Percentiles rank a stretch among this genome's conserved stretches.
Evolutionary conservation across 2,888 invertebrate species (phyloP).

Genomic region (Hyposoter didymator): DNA sequence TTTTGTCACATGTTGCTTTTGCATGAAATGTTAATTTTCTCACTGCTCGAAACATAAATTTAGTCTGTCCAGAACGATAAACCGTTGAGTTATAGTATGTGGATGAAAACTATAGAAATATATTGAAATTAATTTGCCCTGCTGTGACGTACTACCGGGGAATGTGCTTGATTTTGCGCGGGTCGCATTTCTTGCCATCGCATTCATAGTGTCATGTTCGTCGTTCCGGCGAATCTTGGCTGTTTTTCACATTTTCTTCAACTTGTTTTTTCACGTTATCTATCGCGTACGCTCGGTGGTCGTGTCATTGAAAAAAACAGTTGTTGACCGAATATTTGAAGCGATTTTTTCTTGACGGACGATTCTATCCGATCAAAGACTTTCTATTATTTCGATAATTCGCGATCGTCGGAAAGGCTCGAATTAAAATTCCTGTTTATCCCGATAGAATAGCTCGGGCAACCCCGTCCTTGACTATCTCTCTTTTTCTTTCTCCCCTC

Average conservation of each 20-base stretch:
- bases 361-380: background rate
- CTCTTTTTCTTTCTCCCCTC: conserved; percentile 1
- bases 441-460: background rate
- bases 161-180: conserved; percentile 59
- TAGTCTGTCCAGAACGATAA: background rate
- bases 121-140: background rate
- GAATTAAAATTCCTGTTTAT: background rate
- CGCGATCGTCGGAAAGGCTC: background rate
- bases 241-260: conserved; percentile 11
- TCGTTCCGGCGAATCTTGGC: background rate
- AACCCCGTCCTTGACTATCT: background rate
- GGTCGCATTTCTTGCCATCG: conserved; percentile 37
- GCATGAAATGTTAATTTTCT: too few relatives aligned
- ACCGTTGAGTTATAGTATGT: background rate
- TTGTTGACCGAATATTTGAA: background rate
- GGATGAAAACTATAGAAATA: background rate
- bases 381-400: background rate
- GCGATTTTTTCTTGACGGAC: background rate
- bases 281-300: background rate
- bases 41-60: background rate
- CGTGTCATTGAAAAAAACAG: too few relatives aligned
- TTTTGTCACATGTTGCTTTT: too few relatives aligned
- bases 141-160: conserved; percentile 34
- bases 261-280: conserved; percentile 6
- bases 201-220: conserved; percentile 18